Percentiles rank a stretch among this genome's conserved stretches.
Conservation (phyloP, 2,113 vertebrate species). For the Serinus canaria region DNA sequence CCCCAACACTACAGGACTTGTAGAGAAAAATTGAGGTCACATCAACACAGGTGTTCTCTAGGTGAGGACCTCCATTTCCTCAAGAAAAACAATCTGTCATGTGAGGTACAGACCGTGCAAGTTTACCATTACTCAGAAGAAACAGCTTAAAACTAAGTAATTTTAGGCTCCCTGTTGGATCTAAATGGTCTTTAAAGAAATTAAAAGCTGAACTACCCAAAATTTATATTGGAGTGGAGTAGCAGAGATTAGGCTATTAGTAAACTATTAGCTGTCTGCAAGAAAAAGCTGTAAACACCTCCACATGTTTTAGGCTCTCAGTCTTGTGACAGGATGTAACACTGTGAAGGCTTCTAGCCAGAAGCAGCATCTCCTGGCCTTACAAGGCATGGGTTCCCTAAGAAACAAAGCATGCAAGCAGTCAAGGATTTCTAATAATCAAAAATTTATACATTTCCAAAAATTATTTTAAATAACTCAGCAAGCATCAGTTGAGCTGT, state of each 20-base stretch:
- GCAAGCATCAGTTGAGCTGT: neutral
- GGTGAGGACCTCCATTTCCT: neutral
- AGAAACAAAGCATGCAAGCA: neutral
- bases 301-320: neutral
- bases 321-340: neutral
- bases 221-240: neutral
- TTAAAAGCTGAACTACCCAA: neutral
- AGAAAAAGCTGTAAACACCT: neutral
- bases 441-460: neutral
- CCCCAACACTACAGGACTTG: neutral
- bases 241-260: neutral
- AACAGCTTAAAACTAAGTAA: neutral
- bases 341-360: neutral
- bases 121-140: neutral
- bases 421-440: neutral
- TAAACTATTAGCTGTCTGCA: neutral
- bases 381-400: neutral
- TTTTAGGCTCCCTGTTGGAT: neutral
- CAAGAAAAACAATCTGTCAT: neutral
- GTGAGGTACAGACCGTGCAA: neutral
- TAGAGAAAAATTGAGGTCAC: neutral
- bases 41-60: neutral
- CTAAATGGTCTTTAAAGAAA: neutral
- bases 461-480: neutral
- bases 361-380: neutral